Base-by-base conservation (phyloP, 2,888 invertebrate genomes). In the Lepidocyrtoides sp. region DNA sequence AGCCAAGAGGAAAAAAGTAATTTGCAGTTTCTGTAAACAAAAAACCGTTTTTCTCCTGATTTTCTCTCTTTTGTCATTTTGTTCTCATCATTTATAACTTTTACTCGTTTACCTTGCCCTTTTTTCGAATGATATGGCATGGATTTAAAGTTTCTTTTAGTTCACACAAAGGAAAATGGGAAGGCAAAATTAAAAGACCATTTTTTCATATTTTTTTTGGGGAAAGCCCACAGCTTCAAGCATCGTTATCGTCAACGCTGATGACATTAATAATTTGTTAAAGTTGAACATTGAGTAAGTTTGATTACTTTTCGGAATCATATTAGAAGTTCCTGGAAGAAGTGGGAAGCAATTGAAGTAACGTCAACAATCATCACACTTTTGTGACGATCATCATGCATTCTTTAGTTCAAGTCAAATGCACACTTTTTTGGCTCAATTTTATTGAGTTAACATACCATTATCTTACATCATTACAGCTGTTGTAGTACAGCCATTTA, bases 251-350 rank as follows among this genome's bases (percentile, higher is more conserved):
- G 29, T 29, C 14, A 41, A 20, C 7, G 10, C n/a, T 36, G 48
- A 36, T 48, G 75, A 75, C 23, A 20, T 14, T 44, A 23, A 51
- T 26, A 48, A 75, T 26, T 75, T 75, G 26, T 75, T 51, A 75
- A 75, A 36, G 60, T 29, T 63, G 60, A 3, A 12, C 14, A 63
- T 26, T 4, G 26, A 63, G 4, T 29, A 29, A 63, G 14, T 69
- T 69, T 69, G 66, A 69, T 69, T 69, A 69, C 66, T 69, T 69
- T 32, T 8, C 14, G 5, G 17, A 69, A 69, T 69, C 36, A 69
- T 36, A 69, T 69, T 63, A 63, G 17, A 32, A n/a, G 36, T 36
- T 69, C 8, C 0, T 69, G 3, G 4, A 69, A 69, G 17, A 26
- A 14, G 14, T 14, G 14, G 12, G 29, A 12, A 63, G 60, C 26